These are phyloP conservation scores for Trichoplax adhaerens DNA, from an alignment of 37 sponge, comb jelly and placozoan species.

Conservation along the genomic window DNA sequence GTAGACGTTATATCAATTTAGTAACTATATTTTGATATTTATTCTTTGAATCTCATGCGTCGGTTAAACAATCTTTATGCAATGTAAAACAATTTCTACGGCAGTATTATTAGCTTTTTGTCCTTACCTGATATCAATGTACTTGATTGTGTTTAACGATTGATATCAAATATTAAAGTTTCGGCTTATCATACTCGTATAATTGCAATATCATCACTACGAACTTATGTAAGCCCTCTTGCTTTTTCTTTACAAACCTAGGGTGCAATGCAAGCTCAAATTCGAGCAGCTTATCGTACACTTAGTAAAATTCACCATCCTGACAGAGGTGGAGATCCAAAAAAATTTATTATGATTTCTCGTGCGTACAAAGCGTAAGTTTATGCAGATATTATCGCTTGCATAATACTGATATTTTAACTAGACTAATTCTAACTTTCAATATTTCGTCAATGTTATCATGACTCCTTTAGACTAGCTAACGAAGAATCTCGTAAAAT, in stretches of 20 bases:
- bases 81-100: no score
- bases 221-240: no score
- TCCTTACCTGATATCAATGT: no score
- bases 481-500: conserved; percentile 71
- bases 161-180: no score
- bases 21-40: no score
- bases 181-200: no score
- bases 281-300: conserved; percentile 55
- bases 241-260: not conserved
- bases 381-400: not conserved
- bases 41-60: no score
- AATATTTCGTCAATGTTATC: not conserved
- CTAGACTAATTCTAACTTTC: not conserved
- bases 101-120: no score
- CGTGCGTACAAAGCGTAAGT: conserved; percentile 81
- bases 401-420: not conserved
- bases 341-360: conserved; percentile 76
- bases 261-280: conserved; percentile 40
- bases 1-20: no score
- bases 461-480: conserved; percentile 37
- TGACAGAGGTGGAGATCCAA: conserved; percentile 73
- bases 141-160: no score
- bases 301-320: conserved; percentile 81
- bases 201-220: no score
- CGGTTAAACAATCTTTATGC: no score